Base-by-base conservation (phyloP, 1,140 invertebrate genomes). In the Drosophila pseudoobscura region DNA sequence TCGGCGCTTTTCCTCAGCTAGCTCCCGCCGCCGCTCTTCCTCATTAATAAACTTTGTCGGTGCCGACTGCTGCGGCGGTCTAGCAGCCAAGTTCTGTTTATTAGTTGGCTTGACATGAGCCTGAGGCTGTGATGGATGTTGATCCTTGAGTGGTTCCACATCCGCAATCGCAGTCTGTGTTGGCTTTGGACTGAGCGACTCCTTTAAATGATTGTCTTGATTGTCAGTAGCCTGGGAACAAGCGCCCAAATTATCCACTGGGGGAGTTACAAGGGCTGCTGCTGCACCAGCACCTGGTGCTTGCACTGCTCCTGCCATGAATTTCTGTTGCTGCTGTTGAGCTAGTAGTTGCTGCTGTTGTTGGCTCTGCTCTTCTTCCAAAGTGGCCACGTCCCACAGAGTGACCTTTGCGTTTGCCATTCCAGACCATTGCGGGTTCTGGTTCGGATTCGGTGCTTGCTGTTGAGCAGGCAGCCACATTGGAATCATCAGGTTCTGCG, bases 401-500 rank as follows among this genome's bases (percentile, higher is more conserved):
- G 71, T 71, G n/a, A 56, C 60, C 5, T 88, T 78, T 0, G 64
- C 20, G 15, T 64, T 71, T 6, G 70, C 35, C 13, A 82, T 65
- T 41, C 20, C 60, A 20, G 66, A 50, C 80, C 71, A 87, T 2
- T 50, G 43, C 35, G 68, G 51, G 29, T 5, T 26, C 8, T 22
- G 55, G 20, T 8, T 35, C 1, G 35, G 55, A 13, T 11, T 35
- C 75, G 55, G 44, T 41, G 62, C 26, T n/a, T 51, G 68, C 11
- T 49, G 57, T 6, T 51, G 64, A 49, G 85, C 57, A 15, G 80
- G 76, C 44, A 80, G 62, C 76, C 89, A 88, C 50, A 92, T 92
- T 6, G 93, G 92, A 75, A 93, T 92, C 31, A 92, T 92, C 3
- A 92, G 75, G 35, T 89, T 93, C 58, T 91, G 92, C 0, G 66